Base-by-base conservation (phyloP, 1,140 invertebrate species). In the Zaprionus capensis region DNA sequence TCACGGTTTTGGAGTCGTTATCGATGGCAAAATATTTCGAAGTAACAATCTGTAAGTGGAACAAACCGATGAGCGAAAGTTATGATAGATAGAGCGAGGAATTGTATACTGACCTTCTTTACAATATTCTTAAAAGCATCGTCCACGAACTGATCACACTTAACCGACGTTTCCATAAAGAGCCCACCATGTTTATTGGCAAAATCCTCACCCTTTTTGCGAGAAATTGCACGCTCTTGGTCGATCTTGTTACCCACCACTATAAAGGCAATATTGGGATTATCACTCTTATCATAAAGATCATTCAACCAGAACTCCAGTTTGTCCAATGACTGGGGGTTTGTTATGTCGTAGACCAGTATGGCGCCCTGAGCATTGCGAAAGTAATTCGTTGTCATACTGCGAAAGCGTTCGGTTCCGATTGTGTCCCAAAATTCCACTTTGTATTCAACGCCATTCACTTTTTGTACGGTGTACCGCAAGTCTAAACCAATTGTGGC, bases 191-290 rank as follows among this genome's bases (percentile, higher is more conserved):
- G 98, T 92, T 97, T 97, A 91, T 97, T 95, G 2, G 99, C 99
- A 95, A 99, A 99, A 82, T 96, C 96, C 70, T 98, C 94, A 0
- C 98, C 99, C 92, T 99, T 98, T 85, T 99, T 97, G 28, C 97
- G 95, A 55, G 94, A 95, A 0, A 99, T 97, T 92, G 96, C 95
- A 64, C 98, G 95, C 76, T 94, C 94, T 93, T 98, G 97, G 93
- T 99, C 99, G 91, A 98, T 99, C 94, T 99, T 99, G 92, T 99
- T 99, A 26, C 98, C 99, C 49, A 99, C 98, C 72, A 99, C 95
- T 96, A 99, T 99, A 94, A 99, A 99, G 2, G 99, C 96, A 80
- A 99, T 97, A 91, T 99, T 98, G 55, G 95, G 95, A 94, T 98
- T 98, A 49, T 98, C 99, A 34, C 97, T 96, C 91, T 99, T 99